Conservation (phyloP, 2,113 vertebrate species). For the Catagonus wagneri region DNA sequence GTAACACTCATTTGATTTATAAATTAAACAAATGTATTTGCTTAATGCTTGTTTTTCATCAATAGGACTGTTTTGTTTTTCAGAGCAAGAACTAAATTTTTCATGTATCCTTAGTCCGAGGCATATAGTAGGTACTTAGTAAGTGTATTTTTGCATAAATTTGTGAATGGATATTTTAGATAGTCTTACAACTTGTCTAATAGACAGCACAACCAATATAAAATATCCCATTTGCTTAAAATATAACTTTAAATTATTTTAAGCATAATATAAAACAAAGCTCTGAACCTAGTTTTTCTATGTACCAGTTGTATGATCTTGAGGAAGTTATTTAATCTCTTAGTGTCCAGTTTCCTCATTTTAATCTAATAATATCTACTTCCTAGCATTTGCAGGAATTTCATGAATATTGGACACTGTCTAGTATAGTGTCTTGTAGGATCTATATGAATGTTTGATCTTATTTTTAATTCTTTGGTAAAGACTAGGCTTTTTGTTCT, state of each 20-base stretch:
- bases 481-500: neutral
- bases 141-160: neutral
- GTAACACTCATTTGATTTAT: neutral
- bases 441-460: neutral
- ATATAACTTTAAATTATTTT: neutral
- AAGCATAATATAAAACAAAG: neutral
- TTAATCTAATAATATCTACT: neutral
- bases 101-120: neutral
- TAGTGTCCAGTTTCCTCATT: accelerated
- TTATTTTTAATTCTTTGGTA: neutral
- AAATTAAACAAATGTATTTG: neutral
- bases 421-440: neutral
- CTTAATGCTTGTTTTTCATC: neutral
- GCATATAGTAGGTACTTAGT: neutral
- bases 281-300: neutral
- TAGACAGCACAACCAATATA: neutral
- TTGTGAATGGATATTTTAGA: neutral
- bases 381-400: neutral
- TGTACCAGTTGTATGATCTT: neutral
- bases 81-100: neutral
- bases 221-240: neutral
- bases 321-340: neutral
- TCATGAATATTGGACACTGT: neutral
- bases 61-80: neutral
- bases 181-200: neutral